These are phyloP conservation scores for Podarcis lilfordi DNA, from an alignment of 2,797 vertebrate genomes.

Conservation along the genomic window DNA sequence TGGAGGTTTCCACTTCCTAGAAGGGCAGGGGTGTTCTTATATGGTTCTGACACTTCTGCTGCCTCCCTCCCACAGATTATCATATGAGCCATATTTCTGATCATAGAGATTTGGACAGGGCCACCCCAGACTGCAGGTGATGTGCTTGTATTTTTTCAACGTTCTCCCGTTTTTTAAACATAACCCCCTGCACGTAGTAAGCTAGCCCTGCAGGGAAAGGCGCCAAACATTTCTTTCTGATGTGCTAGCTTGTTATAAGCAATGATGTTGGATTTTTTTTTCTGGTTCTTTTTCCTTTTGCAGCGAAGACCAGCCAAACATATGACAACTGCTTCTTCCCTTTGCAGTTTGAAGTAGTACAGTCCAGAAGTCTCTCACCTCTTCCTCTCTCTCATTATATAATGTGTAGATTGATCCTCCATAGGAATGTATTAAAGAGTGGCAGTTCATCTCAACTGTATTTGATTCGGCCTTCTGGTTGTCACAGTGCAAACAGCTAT, in stretches of 20 bases:
- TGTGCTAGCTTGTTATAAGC: neutral
- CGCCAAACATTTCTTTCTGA: neutral
- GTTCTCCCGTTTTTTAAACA: neutral
- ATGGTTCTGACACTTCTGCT: neutral
- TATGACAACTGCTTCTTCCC: neutral
- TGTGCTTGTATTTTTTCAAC: neutral
- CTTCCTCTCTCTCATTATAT: too few relatives aligned
- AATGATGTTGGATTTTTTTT: neutral
- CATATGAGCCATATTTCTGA: neutral
- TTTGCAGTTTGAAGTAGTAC: neutral
- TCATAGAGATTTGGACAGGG: neutral
- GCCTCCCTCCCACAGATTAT: neutral
- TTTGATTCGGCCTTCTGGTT: neutral
- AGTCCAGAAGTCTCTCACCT: neutral
- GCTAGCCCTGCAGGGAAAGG: neutral
- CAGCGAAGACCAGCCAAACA: neutral
- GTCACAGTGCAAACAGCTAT: slow-evolving; percentile 9
- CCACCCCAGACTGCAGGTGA: neutral
- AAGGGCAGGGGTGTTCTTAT: neutral
- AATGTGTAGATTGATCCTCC: neutral
- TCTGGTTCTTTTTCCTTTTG: neutral
- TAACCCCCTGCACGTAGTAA: neutral
- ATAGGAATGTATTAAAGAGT: neutral
- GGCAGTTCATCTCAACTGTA: neutral
- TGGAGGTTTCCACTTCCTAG: neutral